Evolutionary conservation across 2,797 vertebrate species (phyloP).

Genomic region (Hydrolagus colliei): DNA sequence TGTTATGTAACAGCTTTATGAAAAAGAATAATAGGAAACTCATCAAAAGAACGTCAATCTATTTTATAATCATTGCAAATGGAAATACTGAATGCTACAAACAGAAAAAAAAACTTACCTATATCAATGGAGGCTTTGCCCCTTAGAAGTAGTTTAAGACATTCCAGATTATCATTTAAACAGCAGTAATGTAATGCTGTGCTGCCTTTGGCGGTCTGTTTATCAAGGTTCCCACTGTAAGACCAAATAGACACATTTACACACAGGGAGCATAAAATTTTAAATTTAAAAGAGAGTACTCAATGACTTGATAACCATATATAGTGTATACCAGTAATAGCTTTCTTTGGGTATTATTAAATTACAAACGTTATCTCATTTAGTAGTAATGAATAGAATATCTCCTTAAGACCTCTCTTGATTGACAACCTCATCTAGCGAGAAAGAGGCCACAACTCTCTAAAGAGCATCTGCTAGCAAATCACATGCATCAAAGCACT

Average conservation of each 20-base stretch:
- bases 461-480: background rate
- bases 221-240: conserved; percentile 85
- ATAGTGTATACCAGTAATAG: background rate
- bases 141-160: conserved; percentile 90
- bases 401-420: background rate
- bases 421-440: background rate
- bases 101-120: conserved; percentile 56
- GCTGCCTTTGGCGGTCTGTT: conserved; percentile 90
- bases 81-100: no score
- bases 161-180: conserved; percentile 91
- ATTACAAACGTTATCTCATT: no score
- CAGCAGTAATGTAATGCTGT: conserved; percentile 97
- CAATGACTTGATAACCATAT: background rate
- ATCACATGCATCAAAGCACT: background rate
- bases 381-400: background rate
- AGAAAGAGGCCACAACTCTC: background rate
- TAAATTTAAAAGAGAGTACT: conserved; percentile 19
- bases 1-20: no score
- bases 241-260: conserved; percentile 13
- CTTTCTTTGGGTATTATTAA: background rate
- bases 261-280: background rate
- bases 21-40: no score
- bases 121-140: conserved; percentile 95
- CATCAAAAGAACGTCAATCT: no score
- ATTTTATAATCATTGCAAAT: no score